Evolutionary conservation across 2,113 vertebrate genomes (phyloP).

Genomic region (Phoxinus phoxinus): DNA sequence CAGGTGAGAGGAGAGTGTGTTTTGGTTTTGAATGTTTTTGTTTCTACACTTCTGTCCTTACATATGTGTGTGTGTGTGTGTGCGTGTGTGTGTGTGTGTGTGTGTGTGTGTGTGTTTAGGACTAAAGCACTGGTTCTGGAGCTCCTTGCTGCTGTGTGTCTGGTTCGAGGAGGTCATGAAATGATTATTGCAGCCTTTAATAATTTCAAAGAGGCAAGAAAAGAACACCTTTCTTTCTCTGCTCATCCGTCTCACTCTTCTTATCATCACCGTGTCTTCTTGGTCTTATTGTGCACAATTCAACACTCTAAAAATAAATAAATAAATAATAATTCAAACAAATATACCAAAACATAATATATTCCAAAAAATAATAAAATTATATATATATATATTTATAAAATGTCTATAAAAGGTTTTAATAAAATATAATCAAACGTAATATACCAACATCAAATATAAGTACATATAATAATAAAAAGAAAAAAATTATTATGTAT

Average conservation of each 20-base stretch:
- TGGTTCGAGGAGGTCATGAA: constrained; percentile 88
- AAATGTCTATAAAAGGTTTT: neutral
- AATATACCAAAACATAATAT: neutral
- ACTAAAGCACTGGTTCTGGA: constrained; percentile 92
- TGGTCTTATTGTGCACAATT: neutral
- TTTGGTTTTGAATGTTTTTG: neutral
- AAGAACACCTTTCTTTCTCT: neutral
- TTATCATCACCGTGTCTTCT: neutral
- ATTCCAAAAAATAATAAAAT: neutral
- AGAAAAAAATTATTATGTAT: neutral
- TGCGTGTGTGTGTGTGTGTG: constrained; percentile 20
- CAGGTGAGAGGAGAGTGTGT: constrained; percentile 74
- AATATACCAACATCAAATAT: neutral
- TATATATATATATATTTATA: neutral
- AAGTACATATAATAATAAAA: neutral
- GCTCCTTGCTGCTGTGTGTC: constrained; percentile 88
- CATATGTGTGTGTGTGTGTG: constrained; percentile 11
- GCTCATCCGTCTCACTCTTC: neutral
- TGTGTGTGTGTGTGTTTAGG: constrained; percentile 66
- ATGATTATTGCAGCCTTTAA: constrained; percentile 89
- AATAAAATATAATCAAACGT: neutral
- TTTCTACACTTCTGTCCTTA: constrained; percentile 51
- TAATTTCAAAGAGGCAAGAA: constrained; percentile 89
- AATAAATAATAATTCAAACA: neutral
- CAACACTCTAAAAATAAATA: neutral